Conservation (phyloP, 2,797 vertebrate species). For the Chaetophractus vellerosus region DNA sequence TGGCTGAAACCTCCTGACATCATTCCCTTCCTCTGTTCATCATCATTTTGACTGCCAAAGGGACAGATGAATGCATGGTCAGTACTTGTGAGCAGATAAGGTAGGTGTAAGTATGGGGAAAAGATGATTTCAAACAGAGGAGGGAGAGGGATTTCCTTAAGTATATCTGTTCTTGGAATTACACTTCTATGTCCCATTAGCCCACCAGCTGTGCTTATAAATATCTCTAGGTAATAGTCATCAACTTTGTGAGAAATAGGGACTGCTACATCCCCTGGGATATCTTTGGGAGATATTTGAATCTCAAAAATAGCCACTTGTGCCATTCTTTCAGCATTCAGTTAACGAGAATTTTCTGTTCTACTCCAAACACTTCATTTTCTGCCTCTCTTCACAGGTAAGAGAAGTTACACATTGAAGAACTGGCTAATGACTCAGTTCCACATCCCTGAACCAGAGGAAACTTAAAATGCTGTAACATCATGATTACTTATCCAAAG, state of each 20-base stretch:
- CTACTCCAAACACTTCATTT: slow-evolving; percentile 85
- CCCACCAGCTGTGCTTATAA: slow-evolving; percentile 71
- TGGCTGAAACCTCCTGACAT: not conserved
- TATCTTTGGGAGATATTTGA: slow-evolving; percentile 61
- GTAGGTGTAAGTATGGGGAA: slow-evolving; percentile 3
- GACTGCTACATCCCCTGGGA: slow-evolving; percentile 14
- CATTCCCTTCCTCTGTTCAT: slow-evolving; percentile 4
- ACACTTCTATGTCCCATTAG: slow-evolving; percentile 39
- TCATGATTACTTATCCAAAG: slow-evolving; percentile 82
- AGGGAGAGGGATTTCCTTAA: not conserved
- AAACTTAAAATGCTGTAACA: slow-evolving; percentile 79
- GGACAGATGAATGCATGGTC: not conserved
- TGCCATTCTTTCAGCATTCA: slow-evolving; percentile 69
- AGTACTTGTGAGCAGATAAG: not conserved
- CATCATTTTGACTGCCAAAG: not conserved
- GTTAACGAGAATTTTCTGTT: slow-evolving; percentile 77
- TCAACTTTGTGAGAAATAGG: slow-evolving; percentile 64
- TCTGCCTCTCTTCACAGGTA: slow-evolving; percentile 82
- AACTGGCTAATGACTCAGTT: slow-evolving; percentile 81
- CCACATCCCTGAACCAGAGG: slow-evolving; percentile 80
- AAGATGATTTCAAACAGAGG: not conserved
- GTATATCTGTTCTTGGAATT: slow-evolving; percentile 42
- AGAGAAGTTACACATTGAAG: slow-evolving; percentile 81
- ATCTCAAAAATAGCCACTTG: slow-evolving; percentile 70
- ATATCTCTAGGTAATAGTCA: slow-evolving; percentile 66